These are phyloP conservation scores for Galagoides demidoff DNA, from an alignment of 2,797 vertebrate genomes.

Conservation along the genomic window DNA sequence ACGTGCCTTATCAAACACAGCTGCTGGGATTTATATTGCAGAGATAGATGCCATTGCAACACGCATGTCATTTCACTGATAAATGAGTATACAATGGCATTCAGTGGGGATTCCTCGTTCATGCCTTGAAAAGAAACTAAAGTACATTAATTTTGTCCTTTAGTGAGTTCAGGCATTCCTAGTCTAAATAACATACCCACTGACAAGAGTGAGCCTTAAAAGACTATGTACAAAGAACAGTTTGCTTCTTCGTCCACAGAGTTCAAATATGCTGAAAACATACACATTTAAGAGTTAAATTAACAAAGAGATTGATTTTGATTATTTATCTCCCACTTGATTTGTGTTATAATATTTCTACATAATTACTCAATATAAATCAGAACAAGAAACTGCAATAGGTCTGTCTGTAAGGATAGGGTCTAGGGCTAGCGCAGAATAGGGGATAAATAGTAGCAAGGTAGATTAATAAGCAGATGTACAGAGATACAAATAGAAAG, in stretches of 20 bases:
- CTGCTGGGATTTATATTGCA: neutral
- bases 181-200: neutral
- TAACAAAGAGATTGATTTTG: neutral
- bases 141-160: neutral
- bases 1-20: neutral
- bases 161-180: neutral
- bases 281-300: neutral
- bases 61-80: neutral
- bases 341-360: neutral
- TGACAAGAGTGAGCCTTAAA: slow-evolving; percentile 28
- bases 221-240: slow-evolving; percentile 4
- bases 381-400: slow-evolving; percentile 2
- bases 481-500: neutral
- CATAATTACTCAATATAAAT: slow-evolving; percentile 11
- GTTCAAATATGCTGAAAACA: neutral
- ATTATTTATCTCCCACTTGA: neutral
- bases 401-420: neutral
- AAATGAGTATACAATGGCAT: neutral
- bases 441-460: neutral
- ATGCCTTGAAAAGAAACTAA: neutral
- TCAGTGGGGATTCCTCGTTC: slow-evolving; percentile 32
- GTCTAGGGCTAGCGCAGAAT: neutral
- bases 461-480: neutral
- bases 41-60: neutral
- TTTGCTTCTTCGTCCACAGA: neutral